Evolutionary conservation across 2,797 vertebrate species (phyloP).

Genomic region (Cryptoblepharus egeriae): DNA sequence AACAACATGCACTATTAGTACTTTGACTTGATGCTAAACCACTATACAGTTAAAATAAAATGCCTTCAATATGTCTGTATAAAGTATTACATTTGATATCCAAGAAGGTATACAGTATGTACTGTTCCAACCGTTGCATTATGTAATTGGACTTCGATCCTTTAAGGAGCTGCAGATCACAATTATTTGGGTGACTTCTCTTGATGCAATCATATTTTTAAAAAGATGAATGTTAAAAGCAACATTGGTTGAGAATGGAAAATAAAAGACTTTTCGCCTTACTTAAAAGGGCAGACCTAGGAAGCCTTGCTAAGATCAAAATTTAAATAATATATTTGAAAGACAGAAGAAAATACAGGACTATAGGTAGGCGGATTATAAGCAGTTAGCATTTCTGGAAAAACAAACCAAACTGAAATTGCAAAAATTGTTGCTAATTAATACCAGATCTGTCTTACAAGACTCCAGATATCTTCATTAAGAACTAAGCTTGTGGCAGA

Average conservation of each 20-base stretch:
- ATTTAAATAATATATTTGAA: constrained; percentile 49
- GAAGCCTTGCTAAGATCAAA: constrained; percentile 52
- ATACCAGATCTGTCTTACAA: constrained; percentile 22
- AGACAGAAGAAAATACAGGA: constrained; percentile 12
- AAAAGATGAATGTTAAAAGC: constrained; percentile 29
- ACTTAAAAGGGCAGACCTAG: constrained; percentile 62
- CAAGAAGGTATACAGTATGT: constrained; percentile 35
- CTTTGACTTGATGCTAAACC: constrained; percentile 23
- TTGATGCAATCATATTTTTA: not conserved
- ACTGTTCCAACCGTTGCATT: constrained; percentile 2
- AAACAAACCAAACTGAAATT: constrained; percentile 23
- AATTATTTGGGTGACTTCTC: constrained; percentile 10
- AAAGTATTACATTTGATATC: constrained; percentile 44
- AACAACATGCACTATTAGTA: constrained; percentile 58
- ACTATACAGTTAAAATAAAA: constrained; percentile 41
- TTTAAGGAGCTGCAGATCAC: fast-evolving
- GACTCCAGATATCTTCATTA: constrained; percentile 32
- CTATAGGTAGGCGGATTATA: constrained; percentile 42
- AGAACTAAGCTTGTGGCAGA: not conserved
- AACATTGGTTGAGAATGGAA: constrained; percentile 35
- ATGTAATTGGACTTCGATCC: constrained; percentile 35
- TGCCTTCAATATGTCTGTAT: constrained; percentile 61
- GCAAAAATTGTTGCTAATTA: constrained; percentile 59
- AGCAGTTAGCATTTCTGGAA: constrained; percentile 11
- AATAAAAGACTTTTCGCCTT: constrained; percentile 68